Base-by-base conservation (phyloP, 2,113 vertebrate species). In the Burhinus oedicnemus region DNA sequence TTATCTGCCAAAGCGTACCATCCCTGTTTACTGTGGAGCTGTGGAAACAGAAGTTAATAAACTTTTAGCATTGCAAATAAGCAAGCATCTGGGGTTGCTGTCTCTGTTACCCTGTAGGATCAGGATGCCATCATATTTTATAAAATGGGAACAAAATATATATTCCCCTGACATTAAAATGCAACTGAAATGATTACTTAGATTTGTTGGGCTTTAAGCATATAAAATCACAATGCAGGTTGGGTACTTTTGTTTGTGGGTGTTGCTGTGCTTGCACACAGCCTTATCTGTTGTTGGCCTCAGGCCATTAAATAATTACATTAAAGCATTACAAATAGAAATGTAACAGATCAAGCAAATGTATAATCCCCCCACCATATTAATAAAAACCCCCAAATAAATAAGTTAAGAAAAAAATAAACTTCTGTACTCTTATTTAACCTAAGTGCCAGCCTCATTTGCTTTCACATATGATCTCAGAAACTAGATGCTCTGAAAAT, bases 21-120 rank as follows among this genome's bases (percentile, higher is more conserved):
- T 65, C 29, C 9, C 5, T 58, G 11, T 82, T 89, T 57, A 20
- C 68, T 83, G n/a, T 36, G 71, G 89, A 95, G 61, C 87, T 72
- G 57, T 78, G 66, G 89, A 75, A 81, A 54, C 21, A 87, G 64
- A 79, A 77, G 75, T 97, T 89, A 58, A 54, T 52, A 79, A 93
- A 83, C 75, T 94, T 95, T n/a, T 70, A 96, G 71, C 70, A 32
- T n/a, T 38, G 23, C 47, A 95, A 87, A 84, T 57, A 87, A 61
- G n/a, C 26, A 54, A 82, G 66, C 70, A 19, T 69, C 44, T 82
- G 54, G 49, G 27, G 5, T 64, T 87, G 30, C 58, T 78, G 14
- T 66, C 64, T 74, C 45, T 88, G 40, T 47, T 34, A 44, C 30
- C 22, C 47, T 78, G 34, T 36, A 65, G 75, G 11, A 62, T 70